Evolutionary conservation across 1,140 invertebrate genomes (phyloP).

Genomic region (Pissodes strobi): DNA sequence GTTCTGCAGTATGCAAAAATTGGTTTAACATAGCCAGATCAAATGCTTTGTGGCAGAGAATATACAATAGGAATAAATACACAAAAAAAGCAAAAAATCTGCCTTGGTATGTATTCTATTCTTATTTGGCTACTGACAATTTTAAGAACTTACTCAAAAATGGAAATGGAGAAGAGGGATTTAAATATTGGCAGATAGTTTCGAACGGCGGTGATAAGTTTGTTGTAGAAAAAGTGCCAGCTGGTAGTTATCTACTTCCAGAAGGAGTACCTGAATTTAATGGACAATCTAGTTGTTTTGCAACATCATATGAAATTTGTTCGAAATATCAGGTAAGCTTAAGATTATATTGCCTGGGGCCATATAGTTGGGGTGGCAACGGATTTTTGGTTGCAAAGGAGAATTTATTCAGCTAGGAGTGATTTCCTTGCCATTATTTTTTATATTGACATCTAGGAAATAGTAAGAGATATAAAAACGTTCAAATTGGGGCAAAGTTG

Average conservation of each 20-base stretch:
- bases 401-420: too few relatives aligned
- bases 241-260: constrained; percentile 41
- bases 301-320: constrained; percentile 51
- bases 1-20: constrained; percentile 48
- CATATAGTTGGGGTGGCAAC: too few relatives aligned
- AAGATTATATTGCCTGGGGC: too few relatives aligned
- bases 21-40: constrained; percentile 51
- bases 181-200: constrained; percentile 52
- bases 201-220: constrained; percentile 51
- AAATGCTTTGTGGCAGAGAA: constrained; percentile 41
- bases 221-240: constrained; percentile 50
- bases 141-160: constrained; percentile 55
- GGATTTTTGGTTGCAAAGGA: too few relatives aligned
- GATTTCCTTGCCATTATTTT: too few relatives aligned
- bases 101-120: constrained; percentile 52
- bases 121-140: constrained; percentile 43
- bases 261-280: constrained; percentile 45
- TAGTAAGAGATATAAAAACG: too few relatives aligned
- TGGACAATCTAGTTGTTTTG: constrained; percentile 50
- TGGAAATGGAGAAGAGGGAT: constrained; percentile 50
- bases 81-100: constrained; percentile 40
- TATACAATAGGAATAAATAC: constrained; percentile 35
- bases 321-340: constrained; percentile 48
- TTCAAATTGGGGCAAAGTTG: too few relatives aligned
- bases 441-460: too few relatives aligned